Evolutionary conservation across 2,888 invertebrate species (phyloP).

Genomic region (Ormyrus nitidulus): DNA sequence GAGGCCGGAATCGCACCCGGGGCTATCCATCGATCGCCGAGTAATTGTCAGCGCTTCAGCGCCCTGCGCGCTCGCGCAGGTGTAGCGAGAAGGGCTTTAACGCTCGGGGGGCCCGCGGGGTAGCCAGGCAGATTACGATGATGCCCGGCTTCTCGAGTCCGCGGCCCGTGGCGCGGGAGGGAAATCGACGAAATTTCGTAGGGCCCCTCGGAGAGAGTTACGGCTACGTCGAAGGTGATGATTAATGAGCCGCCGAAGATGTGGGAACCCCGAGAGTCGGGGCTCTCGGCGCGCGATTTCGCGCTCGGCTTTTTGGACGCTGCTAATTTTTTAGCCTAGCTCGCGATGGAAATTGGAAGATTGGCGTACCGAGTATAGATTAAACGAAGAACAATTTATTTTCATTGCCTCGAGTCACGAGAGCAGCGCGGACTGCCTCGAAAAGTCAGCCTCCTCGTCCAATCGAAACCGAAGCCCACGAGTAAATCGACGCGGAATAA

Average conservation of each 20-base stretch:
- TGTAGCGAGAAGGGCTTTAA: constrained; percentile 23
- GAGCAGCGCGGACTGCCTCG: too few species aligned
- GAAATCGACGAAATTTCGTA: constrained; percentile 25
- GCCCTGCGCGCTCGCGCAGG: constrained; percentile 28
- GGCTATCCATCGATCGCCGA: constrained; percentile 50
- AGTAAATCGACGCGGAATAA: too few species aligned
- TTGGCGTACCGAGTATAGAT: too few species aligned
- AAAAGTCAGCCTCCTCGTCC: too few species aligned
- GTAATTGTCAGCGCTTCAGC: constrained; percentile 50
- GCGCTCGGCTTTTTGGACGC: too few species aligned
- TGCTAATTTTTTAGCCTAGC: too few species aligned
- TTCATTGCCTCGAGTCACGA: too few species aligned
- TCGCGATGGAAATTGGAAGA: too few species aligned
- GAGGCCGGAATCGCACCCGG: constrained; percentile 26
- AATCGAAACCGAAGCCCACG: too few species aligned
- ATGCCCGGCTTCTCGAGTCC: not conserved
- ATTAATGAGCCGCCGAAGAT: constrained; percentile 14
- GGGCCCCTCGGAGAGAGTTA: not conserved
- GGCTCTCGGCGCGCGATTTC: too few species aligned
- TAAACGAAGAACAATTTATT: too few species aligned
- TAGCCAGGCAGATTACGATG: constrained; percentile 22
- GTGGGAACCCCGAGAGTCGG: constrained; percentile 16
- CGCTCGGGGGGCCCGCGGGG: constrained; percentile 22
- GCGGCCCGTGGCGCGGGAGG: constrained; percentile 3
- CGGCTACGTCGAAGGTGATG: constrained; percentile 19